Base-by-base conservation (phyloP, 2,797 vertebrate genomes). In the Falco biarmicus region DNA sequence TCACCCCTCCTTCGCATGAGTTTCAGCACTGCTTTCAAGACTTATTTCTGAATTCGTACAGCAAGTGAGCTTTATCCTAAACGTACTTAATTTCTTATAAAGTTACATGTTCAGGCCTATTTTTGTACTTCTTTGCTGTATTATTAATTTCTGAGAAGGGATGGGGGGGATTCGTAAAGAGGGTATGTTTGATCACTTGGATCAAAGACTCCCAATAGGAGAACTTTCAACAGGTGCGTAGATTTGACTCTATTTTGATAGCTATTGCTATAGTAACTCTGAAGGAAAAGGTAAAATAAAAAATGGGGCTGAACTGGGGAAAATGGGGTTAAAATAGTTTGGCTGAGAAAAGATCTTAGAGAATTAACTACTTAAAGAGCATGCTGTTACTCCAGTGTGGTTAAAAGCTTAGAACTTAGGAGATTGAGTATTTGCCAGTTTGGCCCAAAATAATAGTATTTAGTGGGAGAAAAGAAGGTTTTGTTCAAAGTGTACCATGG, bases 381-480 rank as follows among this genome's bases (percentile, higher is more conserved):
- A 51, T 89, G 64, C 85, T 92, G 68, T 96, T 87, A 84, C 39
- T 94, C 56, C 69, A 87, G 1, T 74, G 63, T 96, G 83, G 66
- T 94, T 93, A 92, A 90, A 93, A 71, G 39, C 74, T 73, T 87
- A 91, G 64, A 92, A 92, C 5, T 86, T 95, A 83, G 48, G 66
- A 91, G 69, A 50, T 31, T 53, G 93, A 94, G 43, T 77, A 90
- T 75, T 21, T 85, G 32, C 61, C 47, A 85, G 68, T 93, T 79
- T 85, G 93, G 78, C 94, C 91, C 90, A 89, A 97, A 96, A 91
- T 93, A 88, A 66, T 64, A 80, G 51, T 69, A 88, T 82, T 91
- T 69, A 93, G 32, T 90, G 92, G 70, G 66, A 90, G 75, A 94
- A 92, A 77, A 79, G 86, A 60, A 32, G 29, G 15, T 78, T 83